A percentile compares a stretch with the other conserved stretches of the same genome.
Evolutionary conservation across 2,888 invertebrate species (phyloP).

Genomic region (Nomada flava): DNA sequence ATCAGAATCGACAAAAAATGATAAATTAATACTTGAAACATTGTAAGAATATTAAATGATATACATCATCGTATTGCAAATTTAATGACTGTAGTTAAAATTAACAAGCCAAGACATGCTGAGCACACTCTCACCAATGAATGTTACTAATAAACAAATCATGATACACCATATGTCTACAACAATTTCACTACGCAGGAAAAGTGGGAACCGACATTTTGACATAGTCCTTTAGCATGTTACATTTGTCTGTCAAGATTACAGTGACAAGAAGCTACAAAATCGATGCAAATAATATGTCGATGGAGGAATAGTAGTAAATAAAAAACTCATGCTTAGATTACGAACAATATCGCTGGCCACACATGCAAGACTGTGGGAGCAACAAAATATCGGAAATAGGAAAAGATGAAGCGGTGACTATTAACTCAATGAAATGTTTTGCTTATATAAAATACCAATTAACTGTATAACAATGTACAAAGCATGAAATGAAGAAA

Average conservation of each 20-base stretch:
- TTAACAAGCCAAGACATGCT: conserved; percentile 35
- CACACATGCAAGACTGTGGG: conserved; percentile 36
- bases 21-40: conserved; percentile 16
- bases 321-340: conserved; percentile 12
- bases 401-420: not conserved
- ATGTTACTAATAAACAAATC: not conserved
- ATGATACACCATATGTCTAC: conserved; percentile 14
- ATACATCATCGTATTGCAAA: not conserved
- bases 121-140: conserved; percentile 9
- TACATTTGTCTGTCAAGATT: not conserved
- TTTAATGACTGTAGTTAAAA: conserved; percentile 15
- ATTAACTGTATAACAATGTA: conserved; percentile 50
- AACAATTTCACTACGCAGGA: not conserved
- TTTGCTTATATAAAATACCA: not conserved
- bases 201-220: not conserved
- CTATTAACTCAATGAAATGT: not conserved
- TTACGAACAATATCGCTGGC: conserved; percentile 1
- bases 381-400: not conserved
- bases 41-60: not conserved
- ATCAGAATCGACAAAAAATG: conserved; percentile 33
- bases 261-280: not conserved
- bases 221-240: not conserved
- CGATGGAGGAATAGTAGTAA: not conserved
- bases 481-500: not conserved
- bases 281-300: not conserved